These are phyloP conservation scores for Lepilemur septentrionalis DNA, from an alignment of 2,797 vertebrate species.

Conservation along the genomic window DNA sequence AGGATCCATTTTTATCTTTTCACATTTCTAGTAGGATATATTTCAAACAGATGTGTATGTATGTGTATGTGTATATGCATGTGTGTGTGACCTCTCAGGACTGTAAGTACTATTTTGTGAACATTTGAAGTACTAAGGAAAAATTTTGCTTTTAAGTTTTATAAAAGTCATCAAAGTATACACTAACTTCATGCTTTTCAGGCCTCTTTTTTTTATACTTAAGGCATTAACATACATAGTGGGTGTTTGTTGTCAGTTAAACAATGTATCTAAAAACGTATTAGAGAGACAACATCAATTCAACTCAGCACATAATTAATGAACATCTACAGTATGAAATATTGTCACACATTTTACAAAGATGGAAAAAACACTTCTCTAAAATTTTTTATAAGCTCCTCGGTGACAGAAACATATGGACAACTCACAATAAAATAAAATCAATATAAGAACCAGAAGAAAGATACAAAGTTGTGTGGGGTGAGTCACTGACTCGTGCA, in stretches of 20 bases:
- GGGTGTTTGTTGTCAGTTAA: slow-evolving; percentile 31
- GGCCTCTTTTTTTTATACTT: not conserved
- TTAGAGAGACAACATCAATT: slow-evolving; percentile 54
- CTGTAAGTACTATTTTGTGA: slow-evolving; percentile 6
- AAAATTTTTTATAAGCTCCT: slow-evolving; percentile 26
- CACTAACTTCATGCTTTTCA: slow-evolving; percentile 3
- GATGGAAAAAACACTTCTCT: slow-evolving; percentile 32
- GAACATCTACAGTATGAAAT: slow-evolving; percentile 31
- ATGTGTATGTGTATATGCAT: not conserved
- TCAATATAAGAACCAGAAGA: not conserved
- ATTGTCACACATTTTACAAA: slow-evolving; percentile 56
- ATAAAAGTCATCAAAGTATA: slow-evolving; percentile 21
- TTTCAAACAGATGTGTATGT: not conserved
- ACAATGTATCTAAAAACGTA: slow-evolving; percentile 39
- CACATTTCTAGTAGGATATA: not conserved
- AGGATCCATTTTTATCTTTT: not conserved
- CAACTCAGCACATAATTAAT: slow-evolving; percentile 61
- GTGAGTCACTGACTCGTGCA: not conserved
- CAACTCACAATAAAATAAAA: slow-evolving; percentile 31
- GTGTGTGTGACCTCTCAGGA: not conserved
- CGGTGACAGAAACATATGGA: slow-evolving; percentile 24
- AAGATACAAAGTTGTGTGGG: not conserved
- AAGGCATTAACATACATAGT: slow-evolving; percentile 3
- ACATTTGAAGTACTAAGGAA: slow-evolving; percentile 8
- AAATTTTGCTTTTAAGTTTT: slow-evolving; percentile 50